Base-by-base conservation (phyloP, 1,140 invertebrate genomes). In the Kradibia gibbosae region DNA sequence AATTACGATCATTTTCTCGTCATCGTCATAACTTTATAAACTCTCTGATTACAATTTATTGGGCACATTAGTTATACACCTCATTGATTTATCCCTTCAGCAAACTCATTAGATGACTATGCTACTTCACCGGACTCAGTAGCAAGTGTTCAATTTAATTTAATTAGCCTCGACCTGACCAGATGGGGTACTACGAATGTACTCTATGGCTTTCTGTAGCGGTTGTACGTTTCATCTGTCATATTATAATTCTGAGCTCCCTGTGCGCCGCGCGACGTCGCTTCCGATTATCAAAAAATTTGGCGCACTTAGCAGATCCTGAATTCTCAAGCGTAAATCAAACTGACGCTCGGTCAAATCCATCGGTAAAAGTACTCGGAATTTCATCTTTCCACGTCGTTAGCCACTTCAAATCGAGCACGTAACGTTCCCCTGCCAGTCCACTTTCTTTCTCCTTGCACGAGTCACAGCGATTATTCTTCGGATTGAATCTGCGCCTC, bases 11-110 rank as follows among this genome's bases (percentile, higher is more conserved):
- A 75, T 81, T 73, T 34, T 45, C 67, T 67, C 42, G 72, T 53
- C 72, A 3, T n/a, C 28, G 42, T 0, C 55, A 36, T 70, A 70
- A 45, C n/a, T 79, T 72, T 50, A 22, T 36, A 17, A 7, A 20
- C n/a, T 50, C 22, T 62, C 50, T 50, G 60, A 79, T 73, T 73
- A 50, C 31, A 73, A 80, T 73, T 80, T 72, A 79, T 79, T 2
- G 60, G 25, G n/a, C 22, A 10, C 15, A 34, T 53, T n/a, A 39
- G 34, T n/a, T 67, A 10, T 39, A 22, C 0, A 17, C 5, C 20
- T 11, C 15, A 3, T 39, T 36, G 34, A 0, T 22, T 28, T 15
- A 20, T 5, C 34, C 7, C 39, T 39, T 39, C 34, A n/a, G 34
- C 62, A 1, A 8, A 39, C 20, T 62, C 60, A 10, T 34, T 62